Conservation (phyloP, 2,113 vertebrate genomes). For the Dromiciops gliroides region DNA sequence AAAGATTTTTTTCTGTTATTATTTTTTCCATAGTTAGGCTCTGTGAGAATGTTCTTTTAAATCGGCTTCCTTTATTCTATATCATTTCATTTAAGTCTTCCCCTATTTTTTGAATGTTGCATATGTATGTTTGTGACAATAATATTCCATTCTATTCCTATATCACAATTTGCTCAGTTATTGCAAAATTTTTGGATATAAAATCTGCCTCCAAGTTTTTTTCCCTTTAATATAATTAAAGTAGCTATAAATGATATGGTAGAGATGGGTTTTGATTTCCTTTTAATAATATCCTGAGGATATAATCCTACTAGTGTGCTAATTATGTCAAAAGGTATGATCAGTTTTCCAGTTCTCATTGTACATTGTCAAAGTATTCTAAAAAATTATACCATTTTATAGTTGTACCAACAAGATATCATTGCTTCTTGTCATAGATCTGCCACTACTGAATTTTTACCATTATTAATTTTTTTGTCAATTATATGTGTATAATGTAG, state of each 20-base stretch:
- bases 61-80: background rate
- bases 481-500: background rate
- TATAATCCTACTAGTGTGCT: background rate
- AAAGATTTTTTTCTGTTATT: background rate
- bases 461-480: background rate
- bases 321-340: background rate
- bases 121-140: background rate
- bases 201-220: background rate
- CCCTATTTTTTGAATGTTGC: background rate
- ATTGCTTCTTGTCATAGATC: background rate
- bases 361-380: background rate
- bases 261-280: background rate
- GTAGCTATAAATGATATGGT: background rate
- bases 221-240: background rate
- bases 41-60: background rate
- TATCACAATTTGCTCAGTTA: background rate
- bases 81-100: background rate
- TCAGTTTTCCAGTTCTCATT: background rate
- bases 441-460: background rate
- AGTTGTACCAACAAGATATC: background rate
- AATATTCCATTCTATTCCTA: background rate
- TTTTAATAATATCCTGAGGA: background rate
- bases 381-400: background rate
- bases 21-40: background rate
- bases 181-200: background rate